Conservation (phyloP, 2,113 vertebrate species). For the Agelaius phoeniceus region DNA sequence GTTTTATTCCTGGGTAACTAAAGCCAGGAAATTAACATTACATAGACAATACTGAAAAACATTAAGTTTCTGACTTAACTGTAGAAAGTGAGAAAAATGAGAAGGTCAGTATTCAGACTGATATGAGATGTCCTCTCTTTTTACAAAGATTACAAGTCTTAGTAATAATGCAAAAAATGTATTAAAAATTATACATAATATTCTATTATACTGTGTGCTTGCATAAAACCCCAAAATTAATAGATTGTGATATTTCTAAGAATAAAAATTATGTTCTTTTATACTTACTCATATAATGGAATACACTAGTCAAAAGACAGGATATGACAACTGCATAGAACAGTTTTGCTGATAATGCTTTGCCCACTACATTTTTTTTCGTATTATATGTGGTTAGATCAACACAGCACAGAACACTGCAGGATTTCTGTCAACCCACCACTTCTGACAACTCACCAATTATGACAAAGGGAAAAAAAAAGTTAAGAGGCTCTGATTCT, state of each 20-base stretch:
- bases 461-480: not conserved
- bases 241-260: not conserved
- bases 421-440: not conserved
- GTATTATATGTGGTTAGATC: not conserved
- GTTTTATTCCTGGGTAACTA: not conserved
- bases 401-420: not conserved
- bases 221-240: slow-evolving; percentile 33
- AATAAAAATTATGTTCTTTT: slow-evolving; percentile 29
- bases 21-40: not conserved
- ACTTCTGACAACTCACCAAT: slow-evolving; percentile 28
- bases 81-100: not conserved
- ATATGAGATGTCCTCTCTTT: not conserved
- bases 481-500: not conserved
- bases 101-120: not conserved
- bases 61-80: not conserved
- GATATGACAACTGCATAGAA: not conserved
- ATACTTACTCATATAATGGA: not conserved
- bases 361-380: not conserved
- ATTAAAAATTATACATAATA: not conserved
- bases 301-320: not conserved
- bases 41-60: not conserved
- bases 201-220: not conserved
- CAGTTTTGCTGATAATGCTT: not conserved
- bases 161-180: not conserved
- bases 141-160: not conserved